phyloP scores from a whole-genome alignment of 2,888 invertebrate genomes.

The Aleiodes alternator region DNA sequence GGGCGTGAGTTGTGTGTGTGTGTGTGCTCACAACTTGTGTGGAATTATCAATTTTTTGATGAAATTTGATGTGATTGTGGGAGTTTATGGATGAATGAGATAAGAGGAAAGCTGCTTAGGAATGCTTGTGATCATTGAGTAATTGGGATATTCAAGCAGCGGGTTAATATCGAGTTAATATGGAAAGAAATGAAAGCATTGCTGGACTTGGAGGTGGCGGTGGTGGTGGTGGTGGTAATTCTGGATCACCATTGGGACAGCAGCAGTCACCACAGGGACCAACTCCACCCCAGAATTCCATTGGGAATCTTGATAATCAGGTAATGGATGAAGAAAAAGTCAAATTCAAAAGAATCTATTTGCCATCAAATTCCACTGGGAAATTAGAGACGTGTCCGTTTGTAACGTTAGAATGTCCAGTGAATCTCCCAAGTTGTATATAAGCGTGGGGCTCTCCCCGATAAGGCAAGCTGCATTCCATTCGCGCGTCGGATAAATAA shows the following conservation, averaged over 20 bases:
- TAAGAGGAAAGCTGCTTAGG: background rate
- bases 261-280: slow-evolving; percentile 62
- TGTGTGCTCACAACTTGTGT: background rate
- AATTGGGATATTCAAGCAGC: background rate
- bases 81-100: slow-evolving; percentile 9
- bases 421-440: background rate
- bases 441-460: background rate
- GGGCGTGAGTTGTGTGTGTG: background rate
- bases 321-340: slow-evolving; percentile 52
- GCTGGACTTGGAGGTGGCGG: slow-evolving; percentile 48
- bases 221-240: slow-evolving; percentile 58
- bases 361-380: background rate
- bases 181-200: slow-evolving; percentile 67
- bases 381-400: background rate
- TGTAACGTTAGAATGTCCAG: slow-evolving; percentile 5
- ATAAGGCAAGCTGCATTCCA: slow-evolving; percentile 35
- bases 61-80: background rate
- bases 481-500: slow-evolving; percentile 30
- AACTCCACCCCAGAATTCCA: slow-evolving; percentile 61
- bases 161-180: slow-evolving; percentile 46
- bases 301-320: slow-evolving; percentile 66
- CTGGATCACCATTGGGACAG: slow-evolving; percentile 64
- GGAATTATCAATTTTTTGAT: slow-evolving; percentile 6
- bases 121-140: background rate
- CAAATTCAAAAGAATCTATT: background rate